Conservation (phyloP, 2,113 vertebrate genomes). For the Thomomys bottae region DNA sequence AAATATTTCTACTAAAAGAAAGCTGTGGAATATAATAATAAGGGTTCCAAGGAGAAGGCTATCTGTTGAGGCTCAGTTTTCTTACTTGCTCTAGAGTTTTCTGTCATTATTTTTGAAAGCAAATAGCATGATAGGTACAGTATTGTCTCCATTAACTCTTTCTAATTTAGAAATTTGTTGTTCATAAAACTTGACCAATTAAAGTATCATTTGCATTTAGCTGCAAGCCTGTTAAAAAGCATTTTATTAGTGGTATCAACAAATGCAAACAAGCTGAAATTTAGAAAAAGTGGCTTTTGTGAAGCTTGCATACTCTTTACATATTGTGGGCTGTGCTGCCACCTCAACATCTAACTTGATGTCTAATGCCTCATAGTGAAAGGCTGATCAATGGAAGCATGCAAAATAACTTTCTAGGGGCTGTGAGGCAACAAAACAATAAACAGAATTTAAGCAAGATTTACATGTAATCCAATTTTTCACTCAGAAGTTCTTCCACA, state of each 20-base stretch:
- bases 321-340: conserved; percentile 54
- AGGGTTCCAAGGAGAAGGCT: conserved; percentile 58
- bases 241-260: conserved; percentile 73
- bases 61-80: conserved; percentile 65
- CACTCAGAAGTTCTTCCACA: conserved; percentile 97
- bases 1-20: conserved; percentile 78
- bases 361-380: conserved; percentile 67
- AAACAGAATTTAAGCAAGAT: conserved; percentile 65
- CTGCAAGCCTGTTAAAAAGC: conserved; percentile 75
- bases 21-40: conserved; percentile 73
- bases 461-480: conserved; percentile 96
- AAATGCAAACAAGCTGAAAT: conserved; percentile 65
- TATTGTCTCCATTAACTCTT: conserved; percentile 68
- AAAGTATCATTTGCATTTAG: conserved; percentile 77
- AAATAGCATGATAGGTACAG: conserved; percentile 69
- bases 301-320: conserved; percentile 77
- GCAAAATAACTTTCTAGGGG: conserved; percentile 68
- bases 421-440: conserved; percentile 67
- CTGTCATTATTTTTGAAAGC: conserved; percentile 58
- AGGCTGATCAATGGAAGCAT: conserved; percentile 57
- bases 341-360: conserved; percentile 74
- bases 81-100: conserved; percentile 73
- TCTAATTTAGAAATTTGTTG: conserved; percentile 69
- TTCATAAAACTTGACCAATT: conserved; percentile 73
- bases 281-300: conserved; percentile 65